Evolutionary conservation across 2,888 invertebrate species (phyloP).

Genomic region (Lycocerus yunnanus): DNA sequence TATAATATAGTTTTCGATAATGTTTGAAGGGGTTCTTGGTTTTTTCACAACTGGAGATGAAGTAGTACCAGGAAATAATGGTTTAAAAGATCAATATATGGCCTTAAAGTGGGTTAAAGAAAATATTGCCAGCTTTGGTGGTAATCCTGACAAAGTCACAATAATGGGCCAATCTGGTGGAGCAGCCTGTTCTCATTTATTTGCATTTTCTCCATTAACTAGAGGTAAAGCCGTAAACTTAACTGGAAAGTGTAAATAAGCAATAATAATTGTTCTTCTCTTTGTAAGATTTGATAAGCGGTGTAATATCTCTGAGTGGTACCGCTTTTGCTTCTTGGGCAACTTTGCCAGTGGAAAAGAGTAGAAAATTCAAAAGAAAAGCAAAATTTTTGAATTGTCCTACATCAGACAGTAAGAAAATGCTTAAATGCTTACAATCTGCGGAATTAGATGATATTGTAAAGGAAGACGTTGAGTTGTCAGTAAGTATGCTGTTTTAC

Average conservation of each 20-base stretch:
- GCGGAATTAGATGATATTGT: conserved; percentile 68
- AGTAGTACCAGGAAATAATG: conserved; percentile 53
- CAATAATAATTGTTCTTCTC: no score
- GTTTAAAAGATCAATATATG: conserved; percentile 53
- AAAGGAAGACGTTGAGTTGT: conserved; percentile 67
- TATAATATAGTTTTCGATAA: background rate
- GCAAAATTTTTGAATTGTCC: conserved; percentile 67
- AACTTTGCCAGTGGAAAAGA: conserved; percentile 59
- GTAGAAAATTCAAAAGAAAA: conserved; percentile 62
- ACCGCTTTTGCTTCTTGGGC: conserved; percentile 60
- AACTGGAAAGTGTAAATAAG: no score
- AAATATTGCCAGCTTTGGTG: conserved; percentile 52
- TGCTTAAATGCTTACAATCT: conserved; percentile 67
- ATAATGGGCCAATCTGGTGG: conserved; percentile 55
- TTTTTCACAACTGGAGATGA: conserved; percentile 49
- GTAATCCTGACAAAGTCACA: conserved; percentile 51
- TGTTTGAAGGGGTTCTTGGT: conserved; percentile 47
- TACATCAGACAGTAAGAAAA: conserved; percentile 54
- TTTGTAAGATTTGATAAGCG: conserved; percentile 35
- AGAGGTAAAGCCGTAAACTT: conserved; percentile 43
- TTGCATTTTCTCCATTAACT: conserved; percentile 53
- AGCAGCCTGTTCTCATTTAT: conserved; percentile 53
- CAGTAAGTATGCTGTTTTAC: conserved; percentile 58
- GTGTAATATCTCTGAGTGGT: conserved; percentile 76
- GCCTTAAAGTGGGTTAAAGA: conserved; percentile 52